phyloP scores from a whole-genome alignment of 64 coral and sea anemone species.

The Trachythela sp. region DNA sequence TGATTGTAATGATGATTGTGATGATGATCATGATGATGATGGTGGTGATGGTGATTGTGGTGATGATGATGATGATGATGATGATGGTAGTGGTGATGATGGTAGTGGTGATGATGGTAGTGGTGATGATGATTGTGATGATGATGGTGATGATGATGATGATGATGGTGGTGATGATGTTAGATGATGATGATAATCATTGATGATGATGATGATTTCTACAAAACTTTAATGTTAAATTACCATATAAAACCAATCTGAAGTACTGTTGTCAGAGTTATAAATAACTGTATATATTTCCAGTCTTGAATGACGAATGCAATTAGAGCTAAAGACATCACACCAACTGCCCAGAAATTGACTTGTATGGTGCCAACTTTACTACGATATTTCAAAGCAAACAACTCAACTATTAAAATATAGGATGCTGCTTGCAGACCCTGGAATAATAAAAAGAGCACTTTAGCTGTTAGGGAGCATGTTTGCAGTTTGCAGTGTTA shows the following conservation, averaged over 20 bases:
- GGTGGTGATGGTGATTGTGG: too few species aligned
- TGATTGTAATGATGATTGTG: too few species aligned
- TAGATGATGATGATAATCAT: too few species aligned
- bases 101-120: too few species aligned
- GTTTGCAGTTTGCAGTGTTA: too few species aligned
- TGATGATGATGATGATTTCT: neutral
- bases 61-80: too few species aligned
- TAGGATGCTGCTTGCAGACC: neutral
- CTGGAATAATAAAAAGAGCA: neutral
- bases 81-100: too few species aligned
- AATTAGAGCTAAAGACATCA: neutral
- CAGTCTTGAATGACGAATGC: neutral
- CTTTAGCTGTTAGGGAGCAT: neutral
- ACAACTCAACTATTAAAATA: neutral
- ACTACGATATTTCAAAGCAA: neutral
- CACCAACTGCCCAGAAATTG: neutral
- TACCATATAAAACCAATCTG: neutral
- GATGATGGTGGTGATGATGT: too few species aligned
- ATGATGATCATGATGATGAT: too few species aligned
- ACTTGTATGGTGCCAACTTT: neutral
- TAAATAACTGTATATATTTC: conserved; percentile 19
- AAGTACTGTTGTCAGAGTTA: neutral
- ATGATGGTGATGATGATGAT: too few species aligned
- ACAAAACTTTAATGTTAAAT: neutral
- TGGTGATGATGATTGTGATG: too few species aligned